Base-by-base conservation (phyloP, 1,140 invertebrate genomes). In the Centruroides sculpturatus region DNA sequence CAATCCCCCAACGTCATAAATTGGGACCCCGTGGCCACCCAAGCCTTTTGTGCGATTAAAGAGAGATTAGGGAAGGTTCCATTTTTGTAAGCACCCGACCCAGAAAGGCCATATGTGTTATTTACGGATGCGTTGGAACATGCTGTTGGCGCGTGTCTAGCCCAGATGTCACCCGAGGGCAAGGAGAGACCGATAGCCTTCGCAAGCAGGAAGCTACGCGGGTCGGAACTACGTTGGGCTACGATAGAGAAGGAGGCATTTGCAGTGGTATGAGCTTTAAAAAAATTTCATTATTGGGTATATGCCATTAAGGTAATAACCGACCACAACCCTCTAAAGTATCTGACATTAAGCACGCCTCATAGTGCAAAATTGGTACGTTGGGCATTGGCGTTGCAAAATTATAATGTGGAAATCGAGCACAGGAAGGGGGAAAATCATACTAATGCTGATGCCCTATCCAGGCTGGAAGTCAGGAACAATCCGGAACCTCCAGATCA, bases 31-130 rank as follows among this genome's bases (percentile, higher is more conserved):
- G 23, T 23, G 23, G 0, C 23, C 23, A 23, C 23, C 0, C 2
- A 2, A 23, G 23, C 23, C 23, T 57, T 70, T 47, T 67, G 65
- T 34, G 64, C 67, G 23, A 41, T 59, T 1, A 52, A 52, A n/a
- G 12, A 35, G 8, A 12, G 23, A 3, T 9, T 59, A 3, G 46
- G 35, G 23, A 8, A 51, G 11, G 49, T 53, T 3, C n/a, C 50
- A 46, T 5, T 8, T 35, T 52, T 59, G 11, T 23, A 35, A 3
- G 23, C 49, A 7, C 35, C 49, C 8, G 11, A 48, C 23, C 34
- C 5, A 4, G 12, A 12, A 34, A 4, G 12, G 1, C n/a, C 55
- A 23, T 56, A 4, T 23, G 36, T 47, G 5, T n/a, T 23, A n/a
- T 34, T 13, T 34, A 47, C 12, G 5, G 55, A 46, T 7, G 36